Evolutionary conservation across 2,888 invertebrate genomes (phyloP), one percentile per base, ranked within the genome.

Genomic region (Apamea epomidion): DNA sequence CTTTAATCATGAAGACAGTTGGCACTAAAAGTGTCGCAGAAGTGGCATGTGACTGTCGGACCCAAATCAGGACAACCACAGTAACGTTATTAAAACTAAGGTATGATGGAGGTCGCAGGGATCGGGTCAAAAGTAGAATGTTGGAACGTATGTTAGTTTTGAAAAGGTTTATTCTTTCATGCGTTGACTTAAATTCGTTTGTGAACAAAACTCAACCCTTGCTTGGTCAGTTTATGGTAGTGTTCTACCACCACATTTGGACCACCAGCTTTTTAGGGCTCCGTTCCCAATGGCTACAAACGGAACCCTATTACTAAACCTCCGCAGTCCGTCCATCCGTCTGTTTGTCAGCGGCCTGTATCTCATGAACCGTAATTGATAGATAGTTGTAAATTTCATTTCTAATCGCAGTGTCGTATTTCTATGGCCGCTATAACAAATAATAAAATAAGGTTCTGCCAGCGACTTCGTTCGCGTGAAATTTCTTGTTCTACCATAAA

Each of bases 11-110:
- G 18, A 51, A 21, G 69, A 62, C 72, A 82, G 32, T 18, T 37
- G 12, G 16, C 54, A 78, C 67, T n/a, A 51, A 62, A 77, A 76
- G 29, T 82, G 78, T 68, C 37, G 21, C n/a, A 29, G 21, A 65
- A 62, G 48, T n/a, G 72, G 60, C 75, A 67, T 68, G 21, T 78
- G 73, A 21, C 54, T 71, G 74, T 62, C 76, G 67, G 71, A 68
- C 69, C 67, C 58, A 54, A 68, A 74, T 74, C 51, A 29, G 18
- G n/a, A n/a, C 12, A 18, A 65, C 14, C 42, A 14, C 29, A 54
- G 18, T 58, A 77, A 80, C 21, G 12, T 37, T 74, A 80, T 80
- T 76, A 73, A 45, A 68, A 69, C 70, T 65, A 29, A 74, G 65
- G 51, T 62, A 51, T 68, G 81, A 54, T 42, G 51, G 32, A 68